Base-by-base conservation (phyloP, 2,888 invertebrate species). In the Brenthis hecate region DNA sequence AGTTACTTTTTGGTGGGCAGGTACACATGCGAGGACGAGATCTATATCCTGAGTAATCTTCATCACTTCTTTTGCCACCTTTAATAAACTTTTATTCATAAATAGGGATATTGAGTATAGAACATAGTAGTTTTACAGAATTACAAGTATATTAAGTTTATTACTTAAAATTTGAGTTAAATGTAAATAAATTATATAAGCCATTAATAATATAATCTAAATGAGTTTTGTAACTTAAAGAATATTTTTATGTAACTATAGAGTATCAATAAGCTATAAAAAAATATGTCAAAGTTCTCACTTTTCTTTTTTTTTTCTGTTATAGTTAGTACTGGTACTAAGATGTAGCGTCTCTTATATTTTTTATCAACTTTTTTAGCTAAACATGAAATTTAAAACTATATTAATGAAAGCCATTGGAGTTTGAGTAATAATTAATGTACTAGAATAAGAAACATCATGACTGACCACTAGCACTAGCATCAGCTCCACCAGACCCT, bases 21-120 rank as follows among this genome's bases (percentile, higher is more conserved):
- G 69, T 48, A 50, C 72, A 72, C 8, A 69, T 43, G 16, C 66
- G 56, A 48, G 61, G 56, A 28, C 69, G 66, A 14, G 71, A 69
- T 56, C 65, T 66, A 23, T 68, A 66, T 47, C 14, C 61, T 47
- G 28, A 36, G 43, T 47, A n/a, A 4, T 63, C 58, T 19, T n/a
- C 51, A 4, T 58, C 16, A 16, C 53, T 13, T 6, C 56, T 36
- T 28, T 14, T 43, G 11, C n/a, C 43, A 43, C 16, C 23, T 3
- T 23, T 23, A 23, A 23, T 23, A 23, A 23, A 23, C 28, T 28
- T 28, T 28, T 28, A 28, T 28, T 28, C 28, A 28, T 0, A 28
- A 28, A 28, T 28, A 28, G 28, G 28, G 28, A 19, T 19, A 19
- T 19, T 19, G 19, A 28, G 4, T 0, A 4, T 28, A 28, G 28